A percentile compares a stretch with the other conserved stretches of the same genome.
These are phyloP conservation scores for Erethizon dorsatum DNA, from an alignment of 2,797 vertebrate species.

Conservation along the genomic window DNA sequence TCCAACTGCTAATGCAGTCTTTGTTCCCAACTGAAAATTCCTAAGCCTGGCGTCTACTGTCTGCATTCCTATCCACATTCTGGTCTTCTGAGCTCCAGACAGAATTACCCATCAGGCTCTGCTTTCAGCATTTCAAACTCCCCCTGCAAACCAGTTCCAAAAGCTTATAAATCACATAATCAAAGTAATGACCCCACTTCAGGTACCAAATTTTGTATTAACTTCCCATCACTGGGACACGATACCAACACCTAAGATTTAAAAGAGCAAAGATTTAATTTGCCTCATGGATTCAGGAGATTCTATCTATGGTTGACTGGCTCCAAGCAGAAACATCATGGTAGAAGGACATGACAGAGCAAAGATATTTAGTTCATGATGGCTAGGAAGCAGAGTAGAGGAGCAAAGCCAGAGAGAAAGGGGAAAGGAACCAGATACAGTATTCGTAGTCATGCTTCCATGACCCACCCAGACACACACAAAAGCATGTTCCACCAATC, in stretches of 20 bases:
- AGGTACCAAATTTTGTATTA: not conserved
- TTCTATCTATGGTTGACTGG: not conserved
- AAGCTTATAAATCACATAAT: not conserved
- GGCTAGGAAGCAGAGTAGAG: not conserved
- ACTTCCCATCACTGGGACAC: not conserved
- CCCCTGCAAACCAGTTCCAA: not conserved
- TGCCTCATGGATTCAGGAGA: not conserved
- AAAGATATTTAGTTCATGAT: not conserved
- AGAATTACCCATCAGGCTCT: not conserved
- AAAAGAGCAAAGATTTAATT: not conserved
- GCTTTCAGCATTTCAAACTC: not conserved
- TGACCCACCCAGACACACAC: not conserved
- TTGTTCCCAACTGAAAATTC: not conserved
- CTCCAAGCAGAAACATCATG: not conserved
- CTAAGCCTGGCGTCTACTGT: not conserved
- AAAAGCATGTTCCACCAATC: not conserved
- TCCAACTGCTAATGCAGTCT: not conserved
- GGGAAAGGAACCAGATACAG: not conserved
- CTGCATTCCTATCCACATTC: not conserved
- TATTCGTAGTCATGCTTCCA: not conserved
- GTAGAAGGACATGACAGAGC: not conserved
- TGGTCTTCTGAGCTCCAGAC: not conserved
- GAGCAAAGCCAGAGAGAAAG: not conserved
- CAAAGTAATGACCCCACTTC: not conserved
- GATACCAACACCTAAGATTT: not conserved